Base-by-base conservation (phyloP, 2,797 vertebrate genomes). In the Argya squamiceps region DNA sequence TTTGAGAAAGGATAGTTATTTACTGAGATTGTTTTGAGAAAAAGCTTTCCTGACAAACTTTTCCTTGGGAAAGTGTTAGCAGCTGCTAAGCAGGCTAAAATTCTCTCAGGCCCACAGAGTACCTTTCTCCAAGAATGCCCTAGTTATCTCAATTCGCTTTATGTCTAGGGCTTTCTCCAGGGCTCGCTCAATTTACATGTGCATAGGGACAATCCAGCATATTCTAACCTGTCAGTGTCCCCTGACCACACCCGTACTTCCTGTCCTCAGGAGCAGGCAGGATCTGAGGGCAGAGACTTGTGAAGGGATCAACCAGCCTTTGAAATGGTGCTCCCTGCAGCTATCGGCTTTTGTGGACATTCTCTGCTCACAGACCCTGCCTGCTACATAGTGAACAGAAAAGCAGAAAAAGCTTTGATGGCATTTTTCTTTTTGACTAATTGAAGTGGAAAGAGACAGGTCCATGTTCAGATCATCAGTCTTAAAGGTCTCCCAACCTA, bases 221-320 rank as follows among this genome's bases (percentile, higher is more conserved):
- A 23, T 52, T 67, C 19, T 36, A 44, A 69, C 21, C 6, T 1
- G 0, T 6, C 4, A 0, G 22, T 34, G 30, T 55, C 12, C 19
- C 5, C 50, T 52, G n/a, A 67, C 26, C 4, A 5, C 7, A 3
- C 17, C 26, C 0, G 0, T 47, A 2, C 37, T 60, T 65, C 19
- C 26, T 34, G 32, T 68, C 29, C 52, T 64, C 36, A 37, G 47
- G 59, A 68, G 12, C 50, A 64, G 46, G 39, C 12, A 34, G 16
- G 4, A 9, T 27, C 46, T 53, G 43, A 44, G 37, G 21, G 9
- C 46, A 73, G 21, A 30, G 30, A 8, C 6, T 64, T 4, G 0
- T 27, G 53, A 64, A 70, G 13, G 37, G 41, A 73, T 13, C 34
- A 68, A 4, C 19, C 43, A 49, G 12, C 27, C 52, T 80, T 73